Evolutionary conservation across 2,888 invertebrate genomes (phyloP).

Genomic region (Strigamia transsilvanica): DNA sequence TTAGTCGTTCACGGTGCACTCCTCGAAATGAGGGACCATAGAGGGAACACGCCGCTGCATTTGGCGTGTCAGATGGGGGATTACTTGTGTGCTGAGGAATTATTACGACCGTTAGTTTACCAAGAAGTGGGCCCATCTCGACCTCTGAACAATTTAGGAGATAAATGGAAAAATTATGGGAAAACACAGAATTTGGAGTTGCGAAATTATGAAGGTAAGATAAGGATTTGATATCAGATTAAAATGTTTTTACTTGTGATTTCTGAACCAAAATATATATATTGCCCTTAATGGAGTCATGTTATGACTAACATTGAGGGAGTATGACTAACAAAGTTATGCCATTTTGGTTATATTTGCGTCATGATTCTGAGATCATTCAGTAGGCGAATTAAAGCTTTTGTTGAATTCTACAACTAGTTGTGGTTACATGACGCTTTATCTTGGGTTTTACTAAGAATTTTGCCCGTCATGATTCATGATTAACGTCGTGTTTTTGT

Average conservation of each 20-base stretch:
- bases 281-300: background rate
- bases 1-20: conserved; percentile 4
- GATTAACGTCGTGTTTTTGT: too few species aligned
- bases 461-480: too few species aligned
- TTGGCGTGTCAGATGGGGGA: conserved; percentile 19
- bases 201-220: conserved; percentile 37
- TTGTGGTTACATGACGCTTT: background rate
- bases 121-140: background rate
- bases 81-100: background rate
- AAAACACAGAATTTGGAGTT: conserved; percentile 47
- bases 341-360: background rate
- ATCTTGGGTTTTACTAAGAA: background rate
- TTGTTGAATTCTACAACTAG: background rate
- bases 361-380: background rate
- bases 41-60: conserved; percentile 17
- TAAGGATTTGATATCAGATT: background rate
- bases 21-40: background rate
- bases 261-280: background rate
- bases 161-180: conserved; percentile 24
- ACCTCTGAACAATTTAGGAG: background rate
- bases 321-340: background rate
- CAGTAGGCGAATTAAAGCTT: background rate
- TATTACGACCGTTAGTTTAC: background rate
- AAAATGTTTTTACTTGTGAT: background rate
- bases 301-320: background rate